Evolutionary conservation across 2,888 invertebrate genomes (phyloP), one percentile per base, ranked within the genome.

Genomic region (Cordylochernes scorpioides): DNA sequence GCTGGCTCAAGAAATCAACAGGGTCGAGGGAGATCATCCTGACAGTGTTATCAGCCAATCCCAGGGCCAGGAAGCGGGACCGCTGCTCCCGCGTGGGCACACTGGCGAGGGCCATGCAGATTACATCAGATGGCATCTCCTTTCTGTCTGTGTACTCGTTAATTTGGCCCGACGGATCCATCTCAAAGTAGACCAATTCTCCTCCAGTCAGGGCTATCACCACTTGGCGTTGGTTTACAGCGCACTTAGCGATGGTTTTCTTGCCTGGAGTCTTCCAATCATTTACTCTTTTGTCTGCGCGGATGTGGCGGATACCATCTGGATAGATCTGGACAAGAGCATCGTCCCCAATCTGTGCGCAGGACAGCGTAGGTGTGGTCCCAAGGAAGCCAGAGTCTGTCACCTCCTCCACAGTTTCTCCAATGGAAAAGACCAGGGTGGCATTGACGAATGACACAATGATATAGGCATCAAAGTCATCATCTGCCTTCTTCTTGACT

Each of bases 211-310:
- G 59, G 2, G 97, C 91, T 39, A 97, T 94, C 1, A 94, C 91
- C 17, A 97, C 91, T 60, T 97, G 97, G 36, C 91, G 63, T 52
- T 88, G 82, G 58, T 97, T 99, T 12, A 99, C 84, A 0, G 97
- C 94, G 55, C 94, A 97, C 53, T 82, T 82, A 1, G 84, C 75
- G 33, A 99, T 97, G 0, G 74, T 75, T 46, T 88, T 84, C 53
- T 91, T 91, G 14, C 86, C 88, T 0, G 91, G 91, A 0, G 86
- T 82, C 52, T 91, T 86, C 97, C 97, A 99, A 54, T 97, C 94
- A 47, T 94, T 94, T 3, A 97, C 88, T 53, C 94, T 68, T 51
- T 88, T 86, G 54, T 97, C 94, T 0, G 91, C 75, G 32, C 91
- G 67, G 47, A 99, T 99, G 51, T 97, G 97, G 37, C 94, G 68